Evolutionary conservation across 2,888 invertebrate genomes (phyloP).

Genomic region (Lysandra coridon): DNA sequence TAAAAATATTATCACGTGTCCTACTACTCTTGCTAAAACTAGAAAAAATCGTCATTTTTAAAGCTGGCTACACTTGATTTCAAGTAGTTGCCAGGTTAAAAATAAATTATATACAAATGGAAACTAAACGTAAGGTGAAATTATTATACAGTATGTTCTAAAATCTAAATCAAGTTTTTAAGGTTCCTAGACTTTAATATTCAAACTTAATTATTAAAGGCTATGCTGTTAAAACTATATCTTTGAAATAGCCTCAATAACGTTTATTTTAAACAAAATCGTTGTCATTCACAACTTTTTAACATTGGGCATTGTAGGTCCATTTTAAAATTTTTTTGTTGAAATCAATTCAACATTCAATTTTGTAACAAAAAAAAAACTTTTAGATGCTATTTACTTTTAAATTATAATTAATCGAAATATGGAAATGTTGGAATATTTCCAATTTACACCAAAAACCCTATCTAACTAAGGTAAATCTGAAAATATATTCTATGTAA

Average conservation of each 20-base stretch:
- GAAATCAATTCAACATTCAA: background rate
- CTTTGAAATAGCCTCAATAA: slow-evolving; percentile 7
- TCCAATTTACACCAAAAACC: slow-evolving; percentile 7
- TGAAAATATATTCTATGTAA: background rate
- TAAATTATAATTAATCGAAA: background rate
- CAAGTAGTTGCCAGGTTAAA: background rate
- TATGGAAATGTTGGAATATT: background rate
- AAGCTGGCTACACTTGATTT: background rate
- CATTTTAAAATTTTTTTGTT: background rate
- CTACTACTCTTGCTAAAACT: background rate
- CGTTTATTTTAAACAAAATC: slow-evolving; percentile 1
- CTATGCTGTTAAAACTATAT: background rate
- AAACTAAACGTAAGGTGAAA: background rate
- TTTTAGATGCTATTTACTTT: background rate
- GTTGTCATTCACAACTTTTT: slow-evolving; percentile 3
- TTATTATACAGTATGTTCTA: background rate
- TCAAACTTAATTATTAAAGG: background rate
- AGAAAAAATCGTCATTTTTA: background rate
- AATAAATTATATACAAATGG: background rate
- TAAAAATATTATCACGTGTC: slow-evolving; percentile 19
- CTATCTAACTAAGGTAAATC: background rate
- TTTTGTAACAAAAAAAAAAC: background rate
- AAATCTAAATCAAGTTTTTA: background rate
- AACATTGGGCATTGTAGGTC: background rate
- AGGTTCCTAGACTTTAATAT: background rate